Percentiles rank a stretch among this genome's conserved stretches.
phyloP scores from a whole-genome alignment of 1,140 invertebrate species.

The Pogonognathellus flavescens region DNA sequence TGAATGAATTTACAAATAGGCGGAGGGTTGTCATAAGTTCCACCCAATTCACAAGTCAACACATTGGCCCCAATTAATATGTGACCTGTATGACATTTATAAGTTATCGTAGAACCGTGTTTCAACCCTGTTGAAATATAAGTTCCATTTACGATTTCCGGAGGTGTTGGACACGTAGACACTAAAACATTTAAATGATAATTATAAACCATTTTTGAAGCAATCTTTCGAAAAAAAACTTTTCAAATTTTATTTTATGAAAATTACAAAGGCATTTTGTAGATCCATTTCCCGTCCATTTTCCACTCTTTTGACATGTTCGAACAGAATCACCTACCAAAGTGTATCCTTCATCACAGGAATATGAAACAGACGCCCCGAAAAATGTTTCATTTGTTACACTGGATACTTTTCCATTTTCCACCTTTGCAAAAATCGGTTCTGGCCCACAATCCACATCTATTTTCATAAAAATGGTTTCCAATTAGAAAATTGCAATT shows the following conservation, averaged over 20 bases:
- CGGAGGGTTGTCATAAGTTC: slow-evolving; percentile 83
- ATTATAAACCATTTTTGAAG: no score
- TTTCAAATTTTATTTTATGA: not conserved
- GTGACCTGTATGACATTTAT: slow-evolving; percentile 86
- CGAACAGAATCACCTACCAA: slow-evolving; percentile 78
- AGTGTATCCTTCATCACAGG: slow-evolving; percentile 87
- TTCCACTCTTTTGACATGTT: slow-evolving; percentile 82
- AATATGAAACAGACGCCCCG: slow-evolving; percentile 81
- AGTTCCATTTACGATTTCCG: slow-evolving; percentile 80
- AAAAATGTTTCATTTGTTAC: slow-evolving; percentile 77
- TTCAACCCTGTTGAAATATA: slow-evolving; percentile 79
- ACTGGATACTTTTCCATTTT: slow-evolving; percentile 74
- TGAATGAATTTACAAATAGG: slow-evolving; percentile 88
- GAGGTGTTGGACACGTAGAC: slow-evolving; percentile 87
- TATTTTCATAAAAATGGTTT: slow-evolving; percentile 68
- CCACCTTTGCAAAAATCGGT: slow-evolving; percentile 72
- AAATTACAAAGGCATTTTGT: slow-evolving; percentile 82
- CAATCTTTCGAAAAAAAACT: no score
- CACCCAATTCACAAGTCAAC: slow-evolving; percentile 84
- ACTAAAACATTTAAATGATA: slow-evolving; percentile 69
- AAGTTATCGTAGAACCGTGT: slow-evolving; percentile 82
- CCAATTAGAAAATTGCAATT: not conserved
- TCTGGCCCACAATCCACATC: slow-evolving; percentile 87
- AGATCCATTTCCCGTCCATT: slow-evolving; percentile 78
- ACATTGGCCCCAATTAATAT: slow-evolving; percentile 86